Base-by-base conservation (phyloP, 2,797 vertebrate species). In the Enteromius anoplus region DNA sequence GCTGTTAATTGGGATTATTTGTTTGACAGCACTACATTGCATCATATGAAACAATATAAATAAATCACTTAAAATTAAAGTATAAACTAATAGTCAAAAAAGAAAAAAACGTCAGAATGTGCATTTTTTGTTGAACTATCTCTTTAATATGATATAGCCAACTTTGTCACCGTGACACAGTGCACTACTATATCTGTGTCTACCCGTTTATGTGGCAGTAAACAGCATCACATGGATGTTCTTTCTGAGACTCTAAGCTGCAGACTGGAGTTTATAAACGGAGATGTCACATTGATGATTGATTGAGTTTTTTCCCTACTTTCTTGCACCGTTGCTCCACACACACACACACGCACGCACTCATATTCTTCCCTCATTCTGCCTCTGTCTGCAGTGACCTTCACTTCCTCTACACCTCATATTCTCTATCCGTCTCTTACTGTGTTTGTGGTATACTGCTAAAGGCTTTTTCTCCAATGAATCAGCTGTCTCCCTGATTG, bases 321-420 rank as follows among this genome's bases (percentile, higher is more conserved):
- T 82, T 82, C 53, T 66, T 75, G 55, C 47, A 3, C 65, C 47
- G 32, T 81, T 80, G 37, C 64, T 73, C 17, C 62, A 40, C 37
- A 73, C 19, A 53, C 84, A 40, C 60, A 45, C 78, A 69, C 64
- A 73, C 32, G 32, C 32, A 32, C 32, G 5, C 71, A 71, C 71
- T 11, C 71, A 37, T 45, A 62, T n/a, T 49, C 60, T 21, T 47
- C 26, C 77, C 64, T 69, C 58, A 70, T 78, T 86, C 47, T 73
- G 68, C 23, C 62, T 85, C 65, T 83, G 81, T 80, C 86, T 85
- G 72, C 76, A 69, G 42, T 84, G 87, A 86, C 88, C 88, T 89
- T 88, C 84, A 87, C 65, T 86, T 88, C 72, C 77, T 73, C 37
- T 82, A 72, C 66, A 64, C 53, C 80, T 83, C 83, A 40, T 55